These are phyloP conservation scores for Drosophila rellima DNA, from an alignment of 2,888 invertebrate genomes.

Conservation along the genomic window DNA sequence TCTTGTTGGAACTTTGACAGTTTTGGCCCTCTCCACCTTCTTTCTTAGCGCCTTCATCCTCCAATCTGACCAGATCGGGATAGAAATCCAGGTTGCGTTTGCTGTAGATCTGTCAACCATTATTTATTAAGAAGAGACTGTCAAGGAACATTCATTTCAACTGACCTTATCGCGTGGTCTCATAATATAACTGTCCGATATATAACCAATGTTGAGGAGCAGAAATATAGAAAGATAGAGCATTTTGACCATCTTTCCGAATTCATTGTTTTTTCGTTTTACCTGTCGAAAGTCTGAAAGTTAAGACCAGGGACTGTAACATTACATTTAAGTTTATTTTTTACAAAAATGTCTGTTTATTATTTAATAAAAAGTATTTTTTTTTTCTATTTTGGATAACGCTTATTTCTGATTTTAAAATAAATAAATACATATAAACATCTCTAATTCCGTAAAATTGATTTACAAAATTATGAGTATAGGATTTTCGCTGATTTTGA, in stretches of 20 bases:
- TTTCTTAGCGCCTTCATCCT: slow-evolving; percentile 12
- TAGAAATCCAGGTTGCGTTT: slow-evolving; percentile 32
- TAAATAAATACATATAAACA: too few relatives aligned
- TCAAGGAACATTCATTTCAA: fast-evolving
- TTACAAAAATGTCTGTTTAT: too few relatives aligned
- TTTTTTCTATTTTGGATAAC: too few relatives aligned
- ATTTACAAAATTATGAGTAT: too few relatives aligned
- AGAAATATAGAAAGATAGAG: slow-evolving; percentile 39
- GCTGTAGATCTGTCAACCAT: slow-evolving; percentile 23
- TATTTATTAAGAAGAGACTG: background rate
- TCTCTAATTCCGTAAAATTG: too few relatives aligned
- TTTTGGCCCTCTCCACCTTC: background rate
- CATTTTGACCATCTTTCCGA: slow-evolving; percentile 38
- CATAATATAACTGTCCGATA: slow-evolving; percentile 26
- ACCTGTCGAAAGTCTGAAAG: background rate
- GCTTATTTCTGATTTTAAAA: too few relatives aligned
- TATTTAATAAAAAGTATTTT: too few relatives aligned
- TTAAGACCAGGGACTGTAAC: background rate
- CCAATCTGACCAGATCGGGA: slow-evolving; percentile 21
- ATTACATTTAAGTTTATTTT: too few relatives aligned
- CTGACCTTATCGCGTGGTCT: slow-evolving; percentile 44
- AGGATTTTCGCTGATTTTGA: too few relatives aligned
- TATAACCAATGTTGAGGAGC: slow-evolving; percentile 29
- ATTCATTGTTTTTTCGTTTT: slow-evolving; percentile 24
- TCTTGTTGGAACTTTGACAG: background rate